Percentiles rank a stretch among this genome's conserved stretches.
Evolutionary conservation across 2,888 invertebrate genomes (phyloP).

Genomic region (Linnaemya tessellans): DNA sequence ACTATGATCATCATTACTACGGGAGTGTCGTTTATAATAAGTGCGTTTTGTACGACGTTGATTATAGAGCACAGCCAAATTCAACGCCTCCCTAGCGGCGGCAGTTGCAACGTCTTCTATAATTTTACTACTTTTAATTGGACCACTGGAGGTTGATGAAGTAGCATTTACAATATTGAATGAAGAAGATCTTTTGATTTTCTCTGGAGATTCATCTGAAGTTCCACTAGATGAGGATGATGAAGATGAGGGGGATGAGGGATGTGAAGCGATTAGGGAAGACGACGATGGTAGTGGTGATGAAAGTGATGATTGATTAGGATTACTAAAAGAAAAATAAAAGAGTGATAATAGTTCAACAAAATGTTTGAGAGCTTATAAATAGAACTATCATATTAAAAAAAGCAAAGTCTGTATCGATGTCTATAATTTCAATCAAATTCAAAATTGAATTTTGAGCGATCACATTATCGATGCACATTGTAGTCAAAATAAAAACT

Average conservation of each 20-base stretch:
- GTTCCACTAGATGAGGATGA: conserved; percentile 34
- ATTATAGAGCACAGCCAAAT: conserved; percentile 80
- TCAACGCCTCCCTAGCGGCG: conserved; percentile 75
- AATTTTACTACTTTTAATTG: conserved; percentile 56
- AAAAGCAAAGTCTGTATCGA: no score
- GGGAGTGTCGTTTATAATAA: conserved; percentile 76
- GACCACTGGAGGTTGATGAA: conserved; percentile 51
- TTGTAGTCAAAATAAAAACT: no score
- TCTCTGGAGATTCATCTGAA: conserved; percentile 57
- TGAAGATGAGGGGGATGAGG: conserved; percentile 19
- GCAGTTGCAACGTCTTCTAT: conserved; percentile 65
- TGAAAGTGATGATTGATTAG: conserved; percentile 77
- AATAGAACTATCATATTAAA: no score
- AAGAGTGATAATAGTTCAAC: neutral
- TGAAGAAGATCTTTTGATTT: conserved; percentile 75
- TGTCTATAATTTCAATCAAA: no score
- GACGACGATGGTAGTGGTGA: conserved; percentile 68
- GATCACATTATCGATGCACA: no score
- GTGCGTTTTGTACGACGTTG: conserved; percentile 79
- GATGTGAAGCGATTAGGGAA: conserved; percentile 56
- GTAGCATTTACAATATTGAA: conserved; percentile 60
- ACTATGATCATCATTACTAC: conserved; percentile 76
- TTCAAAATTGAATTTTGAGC: no score
- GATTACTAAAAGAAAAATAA: conserved; percentile 76
- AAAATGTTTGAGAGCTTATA: neutral